These are phyloP conservation scores for Coregonus clupeaformis DNA, from an alignment of 2,113 vertebrate species.

Conservation along the genomic window DNA sequence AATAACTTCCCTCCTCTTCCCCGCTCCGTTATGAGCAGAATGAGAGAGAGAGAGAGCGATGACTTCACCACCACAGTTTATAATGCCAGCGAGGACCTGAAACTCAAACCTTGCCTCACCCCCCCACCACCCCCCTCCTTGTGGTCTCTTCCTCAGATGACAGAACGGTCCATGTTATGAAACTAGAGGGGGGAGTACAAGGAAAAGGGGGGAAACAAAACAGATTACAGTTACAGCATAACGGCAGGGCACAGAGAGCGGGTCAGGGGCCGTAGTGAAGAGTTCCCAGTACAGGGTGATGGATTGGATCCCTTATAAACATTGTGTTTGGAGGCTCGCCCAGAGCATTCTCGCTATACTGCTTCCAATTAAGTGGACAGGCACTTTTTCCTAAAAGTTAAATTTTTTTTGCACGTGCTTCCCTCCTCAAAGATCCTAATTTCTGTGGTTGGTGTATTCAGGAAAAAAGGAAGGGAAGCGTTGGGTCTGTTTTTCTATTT, in stretches of 20 bases:
- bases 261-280: background rate
- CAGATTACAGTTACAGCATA: background rate
- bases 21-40: background rate
- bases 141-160: conserved; percentile 8
- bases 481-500: background rate
- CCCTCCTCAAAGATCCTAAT: background rate
- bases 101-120: conserved; percentile 12
- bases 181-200: background rate
- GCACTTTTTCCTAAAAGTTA: conserved; percentile 32
- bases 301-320: conserved; percentile 70
- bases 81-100: background rate
- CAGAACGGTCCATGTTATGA: background rate
- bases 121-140: background rate
- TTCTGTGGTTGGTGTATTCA: background rate
- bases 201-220: background rate
- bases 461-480: background rate
- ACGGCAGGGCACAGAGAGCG: background rate
- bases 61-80: conserved; percentile 8
- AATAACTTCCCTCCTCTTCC: background rate
- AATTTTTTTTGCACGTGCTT: too few species aligned
- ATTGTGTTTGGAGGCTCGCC: conserved; percentile 71
- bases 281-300: conserved; percentile 33
- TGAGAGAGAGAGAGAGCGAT: background rate
- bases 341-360: conserved; percentile 42
- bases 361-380: conserved; percentile 50